Conservation (phyloP, 2,888 invertebrate species). For the Synanthedon tipuliformis region DNA sequence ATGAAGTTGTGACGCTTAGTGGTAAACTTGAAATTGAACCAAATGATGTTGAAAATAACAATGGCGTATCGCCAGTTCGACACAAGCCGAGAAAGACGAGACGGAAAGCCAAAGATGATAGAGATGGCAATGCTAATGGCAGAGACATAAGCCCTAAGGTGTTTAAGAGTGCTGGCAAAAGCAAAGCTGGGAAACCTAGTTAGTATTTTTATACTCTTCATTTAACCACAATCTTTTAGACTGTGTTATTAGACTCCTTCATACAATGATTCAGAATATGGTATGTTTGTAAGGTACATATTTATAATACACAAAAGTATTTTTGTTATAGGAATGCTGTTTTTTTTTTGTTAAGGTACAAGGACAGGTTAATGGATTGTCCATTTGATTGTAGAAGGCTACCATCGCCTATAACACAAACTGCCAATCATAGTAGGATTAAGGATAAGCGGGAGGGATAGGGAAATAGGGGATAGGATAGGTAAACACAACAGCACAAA, state of each 20-base stretch:
- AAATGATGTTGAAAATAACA: slow-evolving; percentile 60
- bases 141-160: slow-evolving; percentile 62
- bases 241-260: not conserved
- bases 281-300: not conserved
- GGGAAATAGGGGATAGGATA: too few relatives aligned
- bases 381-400: too few relatives aligned
- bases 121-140: slow-evolving; percentile 42
- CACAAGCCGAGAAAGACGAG: slow-evolving; percentile 57
- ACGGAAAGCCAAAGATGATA: slow-evolving; percentile 52
- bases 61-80: slow-evolving; percentile 39
- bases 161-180: slow-evolving; percentile 46
- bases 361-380: too few relatives aligned
- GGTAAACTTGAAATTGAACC: slow-evolving; percentile 63
- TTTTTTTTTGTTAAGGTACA: too few relatives aligned
- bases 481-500: too few relatives aligned
- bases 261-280: not conserved
- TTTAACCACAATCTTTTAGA: too few relatives aligned
- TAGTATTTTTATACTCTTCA: slow-evolving; percentile 4
- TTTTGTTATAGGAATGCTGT: too few relatives aligned
- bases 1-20: slow-evolving; percentile 60
- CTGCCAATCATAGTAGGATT: too few relatives aligned
- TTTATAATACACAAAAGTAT: not conserved
- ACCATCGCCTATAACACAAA: too few relatives aligned
- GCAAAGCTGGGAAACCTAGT: slow-evolving; percentile 47
- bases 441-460: too few relatives aligned